Evolutionary conservation across 2,888 invertebrate species (phyloP).

Genomic region (Blomia tropicalis): DNA sequence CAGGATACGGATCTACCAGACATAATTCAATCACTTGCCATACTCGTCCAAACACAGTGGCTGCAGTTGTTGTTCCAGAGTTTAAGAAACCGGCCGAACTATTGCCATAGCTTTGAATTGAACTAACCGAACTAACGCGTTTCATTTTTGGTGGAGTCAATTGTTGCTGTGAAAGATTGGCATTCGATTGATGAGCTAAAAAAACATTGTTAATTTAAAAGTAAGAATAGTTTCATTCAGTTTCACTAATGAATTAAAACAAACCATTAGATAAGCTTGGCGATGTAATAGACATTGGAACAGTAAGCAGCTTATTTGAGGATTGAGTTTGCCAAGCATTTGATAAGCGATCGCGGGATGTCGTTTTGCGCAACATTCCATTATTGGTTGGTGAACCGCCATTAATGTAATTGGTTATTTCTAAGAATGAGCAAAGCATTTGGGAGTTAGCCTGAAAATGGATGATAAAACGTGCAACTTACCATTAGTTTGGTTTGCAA

Average conservation of each 20-base stretch:
- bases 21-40: constrained; percentile 66
- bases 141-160: constrained; percentile 37
- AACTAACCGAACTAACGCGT: constrained; percentile 52
- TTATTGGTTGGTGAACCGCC: neutral
- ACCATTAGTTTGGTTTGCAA: neutral
- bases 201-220: no score
- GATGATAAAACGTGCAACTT: no score
- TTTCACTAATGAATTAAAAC: no score
- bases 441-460: neutral
- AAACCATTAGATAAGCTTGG: neutral
- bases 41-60: constrained; percentile 57
- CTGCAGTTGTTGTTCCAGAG: constrained; percentile 7
- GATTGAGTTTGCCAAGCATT: no score
- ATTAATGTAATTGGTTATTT: neutral
- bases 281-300: neutral
- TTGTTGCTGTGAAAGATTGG: neutral
- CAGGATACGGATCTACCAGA: constrained; percentile 70
- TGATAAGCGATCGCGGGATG: neutral
- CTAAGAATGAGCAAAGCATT: neutral
- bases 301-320: neutral
- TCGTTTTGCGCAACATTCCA: neutral
- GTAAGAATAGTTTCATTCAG: no score
- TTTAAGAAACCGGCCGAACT: neutral
- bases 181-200: neutral
- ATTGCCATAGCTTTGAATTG: constrained; percentile 43